A percentile compares a stretch with the other conserved stretches of the same genome.
Conservation (phyloP, 2,113 vertebrate genomes). For the Pedetes capensis region DNA sequence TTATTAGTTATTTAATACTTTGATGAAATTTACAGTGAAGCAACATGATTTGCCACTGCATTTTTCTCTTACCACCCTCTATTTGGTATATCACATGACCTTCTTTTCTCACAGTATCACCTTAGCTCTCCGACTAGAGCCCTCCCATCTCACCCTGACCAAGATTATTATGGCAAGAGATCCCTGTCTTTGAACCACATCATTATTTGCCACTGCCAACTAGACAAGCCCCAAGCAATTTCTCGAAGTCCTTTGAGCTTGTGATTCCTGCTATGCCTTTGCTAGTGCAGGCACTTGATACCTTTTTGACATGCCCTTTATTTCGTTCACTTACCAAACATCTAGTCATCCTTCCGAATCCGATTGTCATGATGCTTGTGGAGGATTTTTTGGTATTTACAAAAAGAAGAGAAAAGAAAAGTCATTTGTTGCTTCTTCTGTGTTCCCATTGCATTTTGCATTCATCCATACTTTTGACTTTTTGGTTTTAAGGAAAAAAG, state of each 20-base stretch:
- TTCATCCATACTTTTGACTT: not conserved
- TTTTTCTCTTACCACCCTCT: not conserved
- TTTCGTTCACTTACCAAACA: not conserved
- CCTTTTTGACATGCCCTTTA: not conserved
- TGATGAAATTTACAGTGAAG: not conserved
- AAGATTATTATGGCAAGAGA: not conserved
- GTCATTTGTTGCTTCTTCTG: not conserved
- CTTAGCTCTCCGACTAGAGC: not conserved
- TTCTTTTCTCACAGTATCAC: not conserved
- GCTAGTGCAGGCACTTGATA: not conserved
- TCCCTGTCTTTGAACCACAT: not conserved
- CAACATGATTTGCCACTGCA: not conserved
- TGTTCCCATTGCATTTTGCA: not conserved
- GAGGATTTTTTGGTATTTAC: not conserved
- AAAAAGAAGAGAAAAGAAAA: too few species aligned
- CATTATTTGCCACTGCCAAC: not conserved
- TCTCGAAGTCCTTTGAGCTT: not conserved
- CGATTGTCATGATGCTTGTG: not conserved
- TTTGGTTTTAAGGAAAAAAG: not conserved
- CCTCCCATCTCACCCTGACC: not conserved
- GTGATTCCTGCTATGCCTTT: not conserved
- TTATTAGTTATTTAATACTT: not conserved
- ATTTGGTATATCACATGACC: not conserved
- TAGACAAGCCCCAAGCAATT: not conserved
- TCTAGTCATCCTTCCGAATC: not conserved